Base-by-base conservation (phyloP, 1,140 invertebrate species). In the Apis laboriosa region DNA sequence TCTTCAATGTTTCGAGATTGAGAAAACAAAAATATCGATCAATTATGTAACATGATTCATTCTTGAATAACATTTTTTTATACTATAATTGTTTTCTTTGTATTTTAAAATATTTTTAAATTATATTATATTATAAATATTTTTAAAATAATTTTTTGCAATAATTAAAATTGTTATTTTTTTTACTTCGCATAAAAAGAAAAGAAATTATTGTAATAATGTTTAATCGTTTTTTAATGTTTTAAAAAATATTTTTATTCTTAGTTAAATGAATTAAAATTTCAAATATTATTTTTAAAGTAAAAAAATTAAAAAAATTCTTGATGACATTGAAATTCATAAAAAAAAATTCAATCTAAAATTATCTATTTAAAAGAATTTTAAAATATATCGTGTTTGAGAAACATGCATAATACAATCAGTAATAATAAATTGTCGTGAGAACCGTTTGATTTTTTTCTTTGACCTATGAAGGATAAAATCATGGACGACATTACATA, bases 11-110 rank as follows among this genome's bases (percentile, higher is more conserved):
- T 71, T 11, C n/a, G 1, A 19, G 43, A 3, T 15, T 17, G 17
- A 64, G 28, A 43, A 64, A 53, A 58, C 58, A 71, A 78, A 71
- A 78, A 71, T 71, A 71, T 78, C 55, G n/a, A 9, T 24, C 17
- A 78, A 53, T 75, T 83, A 64, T 24, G 51, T 53, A 78, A 85
- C 63, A 9, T 9, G 49, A 12, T 24, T 71, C 13, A 71, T 53
- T 28, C 8, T 53, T 4, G 17, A 71, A 71, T 53, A 49, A 15
- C 34, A 2, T 66, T 21, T n/a, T 1, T 66, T 34, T 64, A 24
- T 12, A 24, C 60, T 24, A 24, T 61, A 24, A 58, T 43, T 19
- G 5, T 17, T 7, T 55, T 13, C 1, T 4, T 55, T 55, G 12
- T 56, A 4, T 7, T 43, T 43, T 4, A 5, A 43, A 43, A 43